Evolutionary conservation across 2,797 vertebrate genomes (phyloP).

Genomic region (Geotrypetes seraphini): DNA sequence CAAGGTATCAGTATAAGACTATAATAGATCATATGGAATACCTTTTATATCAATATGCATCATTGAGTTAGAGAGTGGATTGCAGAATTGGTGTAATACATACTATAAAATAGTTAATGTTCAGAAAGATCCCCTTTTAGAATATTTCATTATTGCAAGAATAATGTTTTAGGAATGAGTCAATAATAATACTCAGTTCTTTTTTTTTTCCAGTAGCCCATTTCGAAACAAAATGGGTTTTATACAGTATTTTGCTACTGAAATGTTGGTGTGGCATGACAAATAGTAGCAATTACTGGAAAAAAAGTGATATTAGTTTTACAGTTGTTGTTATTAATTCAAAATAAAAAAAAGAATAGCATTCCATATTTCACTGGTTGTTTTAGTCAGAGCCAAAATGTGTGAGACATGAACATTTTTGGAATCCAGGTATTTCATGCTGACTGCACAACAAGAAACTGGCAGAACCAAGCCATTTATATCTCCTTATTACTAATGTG

Average conservation of each 20-base stretch:
- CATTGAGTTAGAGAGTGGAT: too few relatives aligned
- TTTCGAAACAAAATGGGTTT: slow-evolving; percentile 24
- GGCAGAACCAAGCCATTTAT: slow-evolving; percentile 50
- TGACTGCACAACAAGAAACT: slow-evolving; percentile 43
- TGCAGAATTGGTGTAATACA: too few relatives aligned
- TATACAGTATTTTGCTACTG: slow-evolving; percentile 31
- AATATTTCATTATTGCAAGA: slow-evolving; percentile 18
- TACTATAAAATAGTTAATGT: too few relatives aligned
- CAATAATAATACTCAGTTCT: slow-evolving; percentile 21
- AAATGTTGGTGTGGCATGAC: slow-evolving; percentile 37
- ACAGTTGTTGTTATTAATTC: slow-evolving; percentile 53
- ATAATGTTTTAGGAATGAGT: slow-evolving; percentile 28
- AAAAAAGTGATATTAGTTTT: slow-evolving; percentile 63
- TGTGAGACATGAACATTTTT: slow-evolving; percentile 47
- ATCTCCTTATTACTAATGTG: slow-evolving; percentile 48
- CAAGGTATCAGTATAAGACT: too few relatives aligned
- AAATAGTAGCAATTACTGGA: slow-evolving; percentile 52
- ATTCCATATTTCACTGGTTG: slow-evolving; percentile 45
- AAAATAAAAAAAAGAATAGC: slow-evolving; percentile 51
- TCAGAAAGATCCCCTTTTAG: too few relatives aligned
- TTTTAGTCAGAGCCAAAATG: slow-evolving; percentile 38
- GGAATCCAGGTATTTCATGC: slow-evolving; percentile 44
- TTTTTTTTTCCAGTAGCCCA: too few relatives aligned
- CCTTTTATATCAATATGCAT: too few relatives aligned
- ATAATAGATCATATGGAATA: too few relatives aligned